These are phyloP conservation scores for Drosophila mettleri DNA, from an alignment of 2,888 invertebrate species.

Conservation along the genomic window DNA sequence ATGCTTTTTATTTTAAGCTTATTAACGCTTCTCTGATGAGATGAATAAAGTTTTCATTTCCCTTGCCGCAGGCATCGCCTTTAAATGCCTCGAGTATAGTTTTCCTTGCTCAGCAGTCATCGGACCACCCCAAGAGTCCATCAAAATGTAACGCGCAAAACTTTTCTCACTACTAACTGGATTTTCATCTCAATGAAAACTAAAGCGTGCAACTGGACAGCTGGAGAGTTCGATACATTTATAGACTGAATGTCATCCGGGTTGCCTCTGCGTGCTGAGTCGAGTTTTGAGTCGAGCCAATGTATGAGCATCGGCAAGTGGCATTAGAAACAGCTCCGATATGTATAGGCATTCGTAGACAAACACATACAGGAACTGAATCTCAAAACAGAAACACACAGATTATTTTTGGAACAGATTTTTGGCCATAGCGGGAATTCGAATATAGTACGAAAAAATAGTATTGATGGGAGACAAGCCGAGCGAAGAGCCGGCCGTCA, in stretches of 20 bases:
- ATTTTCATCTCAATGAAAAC: not conserved
- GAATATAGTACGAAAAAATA: not conserved
- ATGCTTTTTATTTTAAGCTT: conserved; percentile 1
- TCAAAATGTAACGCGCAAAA: no score
- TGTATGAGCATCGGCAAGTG: not conserved
- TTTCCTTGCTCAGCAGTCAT: not conserved
- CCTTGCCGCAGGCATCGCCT: not conserved
- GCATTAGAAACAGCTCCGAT: no score
- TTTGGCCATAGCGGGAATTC: conserved; percentile 12
- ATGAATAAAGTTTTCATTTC: conserved; percentile 1
- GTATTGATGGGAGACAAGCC: conserved; percentile 47
- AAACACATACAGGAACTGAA: conserved; percentile 8
- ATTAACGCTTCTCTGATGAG: conserved; percentile 6
- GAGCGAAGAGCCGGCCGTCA: conserved; percentile 3
- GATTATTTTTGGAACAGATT: conserved; percentile 19
- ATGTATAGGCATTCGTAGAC: conserved; percentile 1
- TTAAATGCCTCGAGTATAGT: not conserved
- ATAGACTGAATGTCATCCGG: not conserved
- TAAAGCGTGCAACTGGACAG: not conserved
- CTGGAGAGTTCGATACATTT: not conserved
- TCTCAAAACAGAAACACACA: conserved; percentile 11
- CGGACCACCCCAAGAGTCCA: not conserved
- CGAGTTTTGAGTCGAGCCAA: not conserved
- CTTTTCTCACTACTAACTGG: not conserved
- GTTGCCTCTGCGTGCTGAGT: not conserved